These are phyloP conservation scores for Pseudomugil tenellus DNA, from an alignment of 2,797 vertebrate genomes.

Conservation along the genomic window DNA sequence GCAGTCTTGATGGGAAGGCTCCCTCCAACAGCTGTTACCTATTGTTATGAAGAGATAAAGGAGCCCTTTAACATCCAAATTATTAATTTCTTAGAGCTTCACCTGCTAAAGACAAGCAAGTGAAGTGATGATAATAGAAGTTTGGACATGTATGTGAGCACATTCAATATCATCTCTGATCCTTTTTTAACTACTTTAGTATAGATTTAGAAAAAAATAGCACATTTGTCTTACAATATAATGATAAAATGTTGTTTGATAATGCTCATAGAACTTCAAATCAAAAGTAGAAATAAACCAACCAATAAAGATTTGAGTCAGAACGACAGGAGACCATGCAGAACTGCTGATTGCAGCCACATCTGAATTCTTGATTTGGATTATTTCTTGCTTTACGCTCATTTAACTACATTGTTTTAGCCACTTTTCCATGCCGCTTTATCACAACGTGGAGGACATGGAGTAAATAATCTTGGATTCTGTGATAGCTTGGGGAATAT, in stretches of 20 bases:
- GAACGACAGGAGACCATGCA: not conserved
- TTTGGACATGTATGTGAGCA: conserved; percentile 3
- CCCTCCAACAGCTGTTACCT: conserved; percentile 17
- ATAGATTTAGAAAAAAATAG: conserved; percentile 1
- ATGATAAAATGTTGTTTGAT: not conserved
- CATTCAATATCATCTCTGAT: not conserved
- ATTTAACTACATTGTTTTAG: conserved; percentile 3
- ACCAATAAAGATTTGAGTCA: conserved; percentile 4
- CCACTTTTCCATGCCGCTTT: conserved; percentile 29
- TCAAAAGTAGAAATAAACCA: conserved; percentile 12
- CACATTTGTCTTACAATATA: not conserved
- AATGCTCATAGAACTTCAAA: not conserved
- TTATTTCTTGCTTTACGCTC: conserved; percentile 7
- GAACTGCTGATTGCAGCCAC: conserved; percentile 17
- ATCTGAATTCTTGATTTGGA: conserved; percentile 1
- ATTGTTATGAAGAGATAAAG: conserved; percentile 18
- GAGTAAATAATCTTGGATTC: conserved; percentile 1
- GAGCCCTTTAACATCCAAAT: conserved; percentile 22
- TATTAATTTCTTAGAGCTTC: conserved; percentile 6
- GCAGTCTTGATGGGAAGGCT: conserved; percentile 23
- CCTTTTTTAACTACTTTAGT: conserved; percentile 4
- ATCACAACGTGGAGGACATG: conserved; percentile 31
- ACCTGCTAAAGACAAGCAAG: not conserved
- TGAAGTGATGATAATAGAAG: not conserved
- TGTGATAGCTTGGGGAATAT: conserved; percentile 11